These are phyloP conservation scores for Coccyzus lansbergi DNA, from an alignment of 2,797 vertebrate genomes.

Conservation along the genomic window DNA sequence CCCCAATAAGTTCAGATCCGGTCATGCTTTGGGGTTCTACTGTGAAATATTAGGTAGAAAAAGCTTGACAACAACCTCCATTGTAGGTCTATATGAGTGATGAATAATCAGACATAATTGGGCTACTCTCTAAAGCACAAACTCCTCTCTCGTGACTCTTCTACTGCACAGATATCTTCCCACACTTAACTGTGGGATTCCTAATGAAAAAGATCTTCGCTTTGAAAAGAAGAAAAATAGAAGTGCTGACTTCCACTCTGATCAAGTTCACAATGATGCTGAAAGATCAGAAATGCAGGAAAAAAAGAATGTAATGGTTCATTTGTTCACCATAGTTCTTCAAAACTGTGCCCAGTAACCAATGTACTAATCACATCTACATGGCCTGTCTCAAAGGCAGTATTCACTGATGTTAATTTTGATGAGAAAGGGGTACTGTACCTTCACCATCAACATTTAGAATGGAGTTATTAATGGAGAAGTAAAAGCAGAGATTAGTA, in stretches of 20 bases:
- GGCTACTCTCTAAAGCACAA: background rate
- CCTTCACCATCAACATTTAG: background rate
- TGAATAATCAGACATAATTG: background rate
- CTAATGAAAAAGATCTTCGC: background rate
- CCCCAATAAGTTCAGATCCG: background rate
- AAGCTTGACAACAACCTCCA: background rate
- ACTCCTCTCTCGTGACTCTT: background rate
- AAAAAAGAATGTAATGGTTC: background rate
- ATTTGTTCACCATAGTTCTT: conserved; percentile 19
- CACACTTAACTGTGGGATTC: background rate
- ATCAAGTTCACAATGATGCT: background rate
- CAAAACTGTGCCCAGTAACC: conserved; percentile 7
- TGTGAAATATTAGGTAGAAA: background rate
- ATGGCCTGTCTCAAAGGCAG: conserved; percentile 18
- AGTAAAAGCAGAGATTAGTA: background rate
- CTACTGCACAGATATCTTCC: conserved; percentile 1
- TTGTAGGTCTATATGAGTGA: background rate
- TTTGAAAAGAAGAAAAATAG: conserved; percentile 24
- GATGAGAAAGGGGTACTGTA: background rate
- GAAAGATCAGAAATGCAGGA: conserved; percentile 11
- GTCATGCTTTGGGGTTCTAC: background rate
- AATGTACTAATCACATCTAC: conserved; percentile 16
- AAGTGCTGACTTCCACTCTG: conserved; percentile 34
- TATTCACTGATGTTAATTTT: conserved; percentile 19
- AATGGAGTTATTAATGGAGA: background rate